phyloP scores from a whole-genome alignment of 2,113 vertebrate genomes.

The Ptilonorhynchus violaceus region DNA sequence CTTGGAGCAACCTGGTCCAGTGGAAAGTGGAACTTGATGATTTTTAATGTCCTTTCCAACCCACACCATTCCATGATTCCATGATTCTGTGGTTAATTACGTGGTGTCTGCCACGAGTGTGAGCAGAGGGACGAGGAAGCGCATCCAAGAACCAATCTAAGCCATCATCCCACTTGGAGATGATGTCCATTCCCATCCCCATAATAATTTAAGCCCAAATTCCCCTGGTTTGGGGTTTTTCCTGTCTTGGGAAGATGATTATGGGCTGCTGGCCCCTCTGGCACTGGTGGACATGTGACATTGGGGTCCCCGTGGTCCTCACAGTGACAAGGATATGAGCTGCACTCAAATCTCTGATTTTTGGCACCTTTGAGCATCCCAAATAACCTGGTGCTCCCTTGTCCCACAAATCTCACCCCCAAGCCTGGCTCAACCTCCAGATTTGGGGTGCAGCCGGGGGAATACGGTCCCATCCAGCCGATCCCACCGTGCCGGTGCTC shows the following conservation, averaged over 20 bases:
- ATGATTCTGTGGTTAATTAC: not conserved
- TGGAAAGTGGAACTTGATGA: not conserved
- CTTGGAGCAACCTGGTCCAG: not conserved
- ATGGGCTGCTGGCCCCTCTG: not conserved
- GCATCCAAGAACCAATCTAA: not conserved
- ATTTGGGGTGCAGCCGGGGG: not conserved
- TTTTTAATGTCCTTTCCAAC: not conserved
- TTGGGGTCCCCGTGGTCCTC: fast-evolving
- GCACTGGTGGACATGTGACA: not conserved
- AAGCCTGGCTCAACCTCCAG: not conserved
- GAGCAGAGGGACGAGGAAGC: fast-evolving
- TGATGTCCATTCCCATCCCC: too few relatives aligned
- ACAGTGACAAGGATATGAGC: not conserved
- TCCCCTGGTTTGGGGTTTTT: not conserved
- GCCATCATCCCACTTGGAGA: not conserved
- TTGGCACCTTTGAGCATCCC: not conserved
- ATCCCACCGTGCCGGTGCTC: not conserved
- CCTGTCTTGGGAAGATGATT: not conserved
- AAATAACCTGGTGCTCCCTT: constrained; percentile 21
- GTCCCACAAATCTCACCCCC: not conserved
- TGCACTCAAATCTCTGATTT: not conserved
- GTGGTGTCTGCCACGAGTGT: fast-evolving
- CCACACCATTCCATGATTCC: not conserved
- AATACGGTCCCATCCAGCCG: not conserved
- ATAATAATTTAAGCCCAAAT: not conserved